Conservation (phyloP, 2,888 invertebrate genomes). For the Elysia crispata region DNA sequence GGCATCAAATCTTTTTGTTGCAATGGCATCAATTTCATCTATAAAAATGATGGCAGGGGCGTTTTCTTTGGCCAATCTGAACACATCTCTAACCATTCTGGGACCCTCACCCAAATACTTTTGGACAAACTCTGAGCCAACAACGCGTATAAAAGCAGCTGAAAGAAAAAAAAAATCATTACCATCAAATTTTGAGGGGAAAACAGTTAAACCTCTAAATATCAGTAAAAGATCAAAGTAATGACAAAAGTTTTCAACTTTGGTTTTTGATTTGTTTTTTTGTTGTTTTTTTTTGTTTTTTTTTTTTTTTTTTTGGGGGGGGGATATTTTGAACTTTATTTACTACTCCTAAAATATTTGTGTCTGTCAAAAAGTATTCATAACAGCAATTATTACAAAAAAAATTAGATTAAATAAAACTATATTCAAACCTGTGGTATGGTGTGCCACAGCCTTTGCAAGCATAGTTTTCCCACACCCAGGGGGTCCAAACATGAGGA, state of each 20-base stretch:
- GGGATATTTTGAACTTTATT: too few species aligned
- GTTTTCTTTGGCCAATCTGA: constrained; percentile 98
- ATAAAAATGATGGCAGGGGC: constrained; percentile 99
- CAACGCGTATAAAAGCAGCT: constrained; percentile 98
- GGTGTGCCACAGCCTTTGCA: constrained; percentile 98
- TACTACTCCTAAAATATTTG: too few species aligned
- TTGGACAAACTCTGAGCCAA: constrained; percentile 99
- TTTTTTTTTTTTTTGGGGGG: too few species aligned
- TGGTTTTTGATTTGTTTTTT: too few species aligned
- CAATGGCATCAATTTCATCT: constrained; percentile 99
- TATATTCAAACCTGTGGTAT: constrained; percentile 88
- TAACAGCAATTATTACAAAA: too few species aligned
- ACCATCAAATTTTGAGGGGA: too few species aligned
- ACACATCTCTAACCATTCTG: constrained; percentile 99
- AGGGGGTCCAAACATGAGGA: constrained; percentile 99
- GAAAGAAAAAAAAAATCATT: constrained; percentile 51
- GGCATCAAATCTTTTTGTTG: constrained; percentile 98
- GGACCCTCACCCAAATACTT: constrained; percentile 99
- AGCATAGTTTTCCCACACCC: constrained; percentile 99
- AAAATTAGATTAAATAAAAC: background rate
- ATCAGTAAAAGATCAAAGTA: too few species aligned
- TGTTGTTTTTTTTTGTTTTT: too few species aligned
- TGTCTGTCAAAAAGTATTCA: too few species aligned
- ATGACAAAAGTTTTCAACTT: too few species aligned
- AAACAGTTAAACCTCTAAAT: too few species aligned